A percentile compares a stretch with the other conserved stretches of the same genome.
These are phyloP conservation scores for Apis laboriosa DNA, from an alignment of 1,140 invertebrate genomes.

Conservation along the genomic window DNA sequence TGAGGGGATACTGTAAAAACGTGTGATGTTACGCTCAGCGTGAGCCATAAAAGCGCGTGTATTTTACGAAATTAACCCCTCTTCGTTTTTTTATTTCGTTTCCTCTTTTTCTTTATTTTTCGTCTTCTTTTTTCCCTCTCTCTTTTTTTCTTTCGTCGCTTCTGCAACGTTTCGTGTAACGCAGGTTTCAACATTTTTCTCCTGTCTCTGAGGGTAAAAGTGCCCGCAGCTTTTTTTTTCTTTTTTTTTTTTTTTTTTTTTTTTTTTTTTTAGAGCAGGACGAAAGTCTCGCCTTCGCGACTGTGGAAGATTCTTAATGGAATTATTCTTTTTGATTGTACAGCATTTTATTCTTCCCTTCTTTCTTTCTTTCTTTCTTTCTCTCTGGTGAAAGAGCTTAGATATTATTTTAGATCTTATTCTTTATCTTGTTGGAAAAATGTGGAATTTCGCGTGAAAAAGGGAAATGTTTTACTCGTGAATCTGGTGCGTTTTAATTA, in stretches of 20 bases:
- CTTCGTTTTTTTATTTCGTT: constrained; percentile 34
- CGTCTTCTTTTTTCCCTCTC: not conserved
- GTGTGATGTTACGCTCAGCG: constrained; percentile 50
- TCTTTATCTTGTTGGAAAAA: no score
- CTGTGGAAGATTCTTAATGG: not conserved
- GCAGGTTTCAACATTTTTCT: not conserved
- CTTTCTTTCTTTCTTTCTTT: not conserved
- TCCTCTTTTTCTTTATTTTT: not conserved
- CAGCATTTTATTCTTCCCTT: not conserved
- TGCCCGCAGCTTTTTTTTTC: not conserved
- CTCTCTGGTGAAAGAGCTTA: no score
- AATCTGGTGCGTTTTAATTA: not conserved
- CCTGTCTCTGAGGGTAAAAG: not conserved
- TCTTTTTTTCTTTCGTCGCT: not conserved
- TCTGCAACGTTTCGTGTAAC: not conserved
- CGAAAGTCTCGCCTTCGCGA: not conserved
- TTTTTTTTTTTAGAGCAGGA: not conserved
- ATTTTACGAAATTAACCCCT: constrained; percentile 49
- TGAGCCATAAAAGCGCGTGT: constrained; percentile 49
- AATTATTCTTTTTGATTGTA: not conserved
- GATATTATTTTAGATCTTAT: no score
- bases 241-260: not conserved
- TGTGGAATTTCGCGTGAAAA: no score
- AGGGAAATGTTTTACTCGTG: no score
- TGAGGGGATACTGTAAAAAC: constrained; percentile 52